Percentiles rank a stretch among this genome's conserved stretches.
phyloP scores from a whole-genome alignment of 1,140 invertebrate species.

The Chrysopa pallens region DNA sequence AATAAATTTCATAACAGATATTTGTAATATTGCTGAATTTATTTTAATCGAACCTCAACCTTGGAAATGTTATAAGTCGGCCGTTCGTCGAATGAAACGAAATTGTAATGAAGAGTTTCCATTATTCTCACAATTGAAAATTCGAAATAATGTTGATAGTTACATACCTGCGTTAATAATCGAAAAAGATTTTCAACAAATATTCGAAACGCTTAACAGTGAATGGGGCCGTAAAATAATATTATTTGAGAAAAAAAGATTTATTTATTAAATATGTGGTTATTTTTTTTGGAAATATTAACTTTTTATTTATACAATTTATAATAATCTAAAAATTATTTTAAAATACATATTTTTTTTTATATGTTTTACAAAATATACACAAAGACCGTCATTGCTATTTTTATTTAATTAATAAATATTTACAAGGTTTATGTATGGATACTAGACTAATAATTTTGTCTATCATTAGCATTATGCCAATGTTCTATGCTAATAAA shows the following conservation, averaged over 20 bases:
- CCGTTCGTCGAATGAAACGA: slow-evolving; percentile 45
- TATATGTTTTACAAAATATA: too few species aligned
- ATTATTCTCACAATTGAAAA: slow-evolving; percentile 32
- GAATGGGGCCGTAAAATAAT: slow-evolving; percentile 48
- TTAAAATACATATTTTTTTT: too few species aligned
- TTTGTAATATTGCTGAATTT: slow-evolving; percentile 30
- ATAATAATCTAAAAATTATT: slow-evolving; percentile 6
- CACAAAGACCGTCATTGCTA: too few species aligned
- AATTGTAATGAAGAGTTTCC: slow-evolving; percentile 35
- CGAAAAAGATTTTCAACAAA: slow-evolving; percentile 27
- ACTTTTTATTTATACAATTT: neutral
- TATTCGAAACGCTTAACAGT: slow-evolving; percentile 34
- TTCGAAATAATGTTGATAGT: slow-evolving; percentile 34
- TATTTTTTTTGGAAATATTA: too few species aligned
- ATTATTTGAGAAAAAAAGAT: slow-evolving; percentile 19
- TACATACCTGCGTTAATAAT: slow-evolving; percentile 39
- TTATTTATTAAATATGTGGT: too few species aligned
- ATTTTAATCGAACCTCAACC: slow-evolving; percentile 63
- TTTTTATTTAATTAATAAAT: too few species aligned
- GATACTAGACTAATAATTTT: too few species aligned
- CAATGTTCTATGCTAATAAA: too few species aligned
- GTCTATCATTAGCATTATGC: too few species aligned
- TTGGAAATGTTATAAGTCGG: slow-evolving; percentile 63
- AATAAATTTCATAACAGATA: slow-evolving; percentile 31
- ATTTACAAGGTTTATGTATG: too few species aligned